Evolutionary conservation across 2,113 vertebrate species (phyloP).

Genomic region (Phyllostomus discolor): DNA sequence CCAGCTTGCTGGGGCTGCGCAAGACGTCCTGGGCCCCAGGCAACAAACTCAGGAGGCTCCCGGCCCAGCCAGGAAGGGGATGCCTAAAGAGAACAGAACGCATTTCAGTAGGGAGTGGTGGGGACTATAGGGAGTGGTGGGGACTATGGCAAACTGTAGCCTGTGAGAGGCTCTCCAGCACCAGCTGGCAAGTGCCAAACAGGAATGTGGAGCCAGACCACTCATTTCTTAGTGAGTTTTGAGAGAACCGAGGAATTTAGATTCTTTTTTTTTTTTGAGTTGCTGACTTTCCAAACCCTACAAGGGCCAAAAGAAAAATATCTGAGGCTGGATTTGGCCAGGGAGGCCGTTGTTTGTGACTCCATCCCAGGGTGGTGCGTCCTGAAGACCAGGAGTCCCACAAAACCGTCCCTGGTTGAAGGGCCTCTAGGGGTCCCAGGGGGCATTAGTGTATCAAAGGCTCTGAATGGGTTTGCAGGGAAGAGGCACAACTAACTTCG

Average conservation of each 20-base stretch:
- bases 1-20: rapidly evolving
- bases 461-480: constrained; percentile 42
- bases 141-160: rapidly evolving
- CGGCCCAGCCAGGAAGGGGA: neutral
- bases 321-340: neutral
- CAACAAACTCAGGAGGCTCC: neutral
- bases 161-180: neutral
- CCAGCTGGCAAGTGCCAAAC: rapidly evolving
- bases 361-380: neutral
- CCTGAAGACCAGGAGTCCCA: neutral
- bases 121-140: neutral
- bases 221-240: neutral
- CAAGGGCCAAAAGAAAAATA: neutral
- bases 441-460: constrained; percentile 37
- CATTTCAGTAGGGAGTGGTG: neutral
- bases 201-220: neutral
- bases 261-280: neutral
- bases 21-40: rapidly evolving
- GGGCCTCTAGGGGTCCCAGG: neutral
- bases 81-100: neutral
- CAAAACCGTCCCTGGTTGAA: neutral
- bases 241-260: neutral
- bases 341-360: neutral
- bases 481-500: neutral
- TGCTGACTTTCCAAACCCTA: neutral